Evolutionary conservation across 2,113 vertebrate genomes (phyloP).

Genomic region (Notiomystis cincta): DNA sequence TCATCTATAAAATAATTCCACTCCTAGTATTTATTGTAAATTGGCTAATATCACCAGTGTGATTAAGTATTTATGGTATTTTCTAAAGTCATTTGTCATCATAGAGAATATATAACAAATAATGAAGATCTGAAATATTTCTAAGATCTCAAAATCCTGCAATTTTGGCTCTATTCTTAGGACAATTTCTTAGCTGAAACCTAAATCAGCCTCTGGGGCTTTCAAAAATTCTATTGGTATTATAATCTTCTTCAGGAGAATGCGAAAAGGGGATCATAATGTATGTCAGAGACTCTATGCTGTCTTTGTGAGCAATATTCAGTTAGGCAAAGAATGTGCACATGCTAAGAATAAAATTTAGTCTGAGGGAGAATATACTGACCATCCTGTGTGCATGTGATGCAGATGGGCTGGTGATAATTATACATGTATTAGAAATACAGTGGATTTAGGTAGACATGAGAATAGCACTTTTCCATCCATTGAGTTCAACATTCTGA

Average conservation of each 20-base stretch:
- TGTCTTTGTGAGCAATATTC: not conserved
- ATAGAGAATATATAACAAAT: not conserved
- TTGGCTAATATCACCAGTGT: not conserved
- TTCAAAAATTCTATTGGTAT: not conserved
- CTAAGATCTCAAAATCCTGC: not conserved
- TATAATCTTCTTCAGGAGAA: not conserved
- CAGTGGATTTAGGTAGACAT: not conserved
- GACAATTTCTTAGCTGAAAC: not conserved
- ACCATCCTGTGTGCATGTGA: not conserved
- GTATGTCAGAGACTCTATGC: fast-evolving
- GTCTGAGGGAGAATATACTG: not conserved
- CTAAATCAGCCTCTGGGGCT: not conserved
- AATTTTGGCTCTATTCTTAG: not conserved
- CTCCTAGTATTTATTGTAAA: not conserved
- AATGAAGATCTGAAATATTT: not conserved
- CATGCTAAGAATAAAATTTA: not conserved
- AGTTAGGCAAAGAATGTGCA: not conserved
- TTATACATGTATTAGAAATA: not conserved
- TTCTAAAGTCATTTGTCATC: not conserved
- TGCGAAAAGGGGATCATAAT: not conserved
- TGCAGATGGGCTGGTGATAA: not conserved
- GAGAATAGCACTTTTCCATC: not conserved
- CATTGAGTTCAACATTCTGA: not conserved
- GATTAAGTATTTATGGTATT: not conserved
- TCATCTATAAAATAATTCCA: not conserved